A percentile compares a stretch with the other conserved stretches of the same genome.
Conservation (phyloP, 1,140 invertebrate species). For the Cryptotermes secundus region DNA sequence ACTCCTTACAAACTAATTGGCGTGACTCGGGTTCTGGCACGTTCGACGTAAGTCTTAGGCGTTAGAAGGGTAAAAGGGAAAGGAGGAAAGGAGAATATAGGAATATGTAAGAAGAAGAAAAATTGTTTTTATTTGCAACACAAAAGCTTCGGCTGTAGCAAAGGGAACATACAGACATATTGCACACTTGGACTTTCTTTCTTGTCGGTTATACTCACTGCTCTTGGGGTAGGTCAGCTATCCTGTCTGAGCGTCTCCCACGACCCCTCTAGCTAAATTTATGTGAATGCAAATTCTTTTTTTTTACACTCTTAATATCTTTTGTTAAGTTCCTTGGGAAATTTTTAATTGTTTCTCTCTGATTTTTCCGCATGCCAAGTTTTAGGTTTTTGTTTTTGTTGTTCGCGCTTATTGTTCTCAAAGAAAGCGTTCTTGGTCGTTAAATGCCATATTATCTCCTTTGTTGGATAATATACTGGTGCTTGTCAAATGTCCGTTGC, state of each 20-base stretch:
- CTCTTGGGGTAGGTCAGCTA: background rate
- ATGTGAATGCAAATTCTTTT: background rate
- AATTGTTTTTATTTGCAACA: slow-evolving; percentile 10
- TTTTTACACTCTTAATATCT: background rate
- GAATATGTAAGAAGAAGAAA: background rate
- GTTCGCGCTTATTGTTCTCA: too few species aligned
- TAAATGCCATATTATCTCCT: too few species aligned
- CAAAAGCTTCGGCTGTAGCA: background rate
- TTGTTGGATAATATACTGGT: too few species aligned
- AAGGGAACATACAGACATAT: background rate
- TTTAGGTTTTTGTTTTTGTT: background rate
- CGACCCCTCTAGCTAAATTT: background rate
- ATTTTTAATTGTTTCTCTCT: background rate
- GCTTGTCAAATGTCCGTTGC: too few species aligned
- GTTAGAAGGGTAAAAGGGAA: background rate
- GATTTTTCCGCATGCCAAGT: background rate
- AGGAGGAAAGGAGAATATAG: background rate
- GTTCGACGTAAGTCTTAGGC: background rate
- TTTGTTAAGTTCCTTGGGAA: slow-evolving; percentile 1
- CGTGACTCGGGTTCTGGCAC: background rate
- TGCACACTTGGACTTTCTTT: background rate
- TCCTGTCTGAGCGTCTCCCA: background rate
- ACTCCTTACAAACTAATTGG: background rate
- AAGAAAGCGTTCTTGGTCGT: too few species aligned
- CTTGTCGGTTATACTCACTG: background rate